Evolutionary conservation across 2,888 invertebrate species (phyloP).

Genomic region (Lamellibrachia satsuma): DNA sequence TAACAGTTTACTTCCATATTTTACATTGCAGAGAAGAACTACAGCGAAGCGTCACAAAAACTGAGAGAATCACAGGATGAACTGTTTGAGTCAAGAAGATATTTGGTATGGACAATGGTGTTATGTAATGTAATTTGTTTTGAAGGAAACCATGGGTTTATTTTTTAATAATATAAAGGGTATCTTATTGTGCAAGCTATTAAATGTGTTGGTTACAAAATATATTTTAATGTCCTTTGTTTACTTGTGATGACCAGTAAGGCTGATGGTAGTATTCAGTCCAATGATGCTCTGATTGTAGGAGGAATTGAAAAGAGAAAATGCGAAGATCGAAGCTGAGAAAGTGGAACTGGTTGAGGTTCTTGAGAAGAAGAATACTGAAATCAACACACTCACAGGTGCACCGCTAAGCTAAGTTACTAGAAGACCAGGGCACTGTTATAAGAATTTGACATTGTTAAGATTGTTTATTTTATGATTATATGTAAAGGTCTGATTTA

Average conservation of each 20-base stretch:
- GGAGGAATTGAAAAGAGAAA: slow-evolving; percentile 25
- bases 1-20: slow-evolving; percentile 8
- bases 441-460: too few species aligned
- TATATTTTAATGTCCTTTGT: too few species aligned
- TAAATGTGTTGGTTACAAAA: too few species aligned
- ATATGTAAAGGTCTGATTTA: too few species aligned
- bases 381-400: slow-evolving; percentile 60
- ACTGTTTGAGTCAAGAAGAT: neutral
- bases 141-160: too few species aligned
- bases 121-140: too few species aligned
- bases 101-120: neutral
- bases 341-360: slow-evolving; percentile 56
- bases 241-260: neutral
- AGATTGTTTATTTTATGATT: too few species aligned
- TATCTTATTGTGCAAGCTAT: too few species aligned
- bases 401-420: slow-evolving; percentile 21
- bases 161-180: too few species aligned
- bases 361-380: slow-evolving; percentile 56
- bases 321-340: slow-evolving; percentile 42
- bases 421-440: neutral
- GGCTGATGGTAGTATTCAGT: neutral
- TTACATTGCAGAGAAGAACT: slow-evolving; percentile 43
- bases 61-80: slow-evolving; percentile 18
- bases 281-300: neutral
- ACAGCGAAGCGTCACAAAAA: slow-evolving; percentile 28